Conservation (phyloP, 2,888 invertebrate species). For the Drosophila histrio region DNA sequence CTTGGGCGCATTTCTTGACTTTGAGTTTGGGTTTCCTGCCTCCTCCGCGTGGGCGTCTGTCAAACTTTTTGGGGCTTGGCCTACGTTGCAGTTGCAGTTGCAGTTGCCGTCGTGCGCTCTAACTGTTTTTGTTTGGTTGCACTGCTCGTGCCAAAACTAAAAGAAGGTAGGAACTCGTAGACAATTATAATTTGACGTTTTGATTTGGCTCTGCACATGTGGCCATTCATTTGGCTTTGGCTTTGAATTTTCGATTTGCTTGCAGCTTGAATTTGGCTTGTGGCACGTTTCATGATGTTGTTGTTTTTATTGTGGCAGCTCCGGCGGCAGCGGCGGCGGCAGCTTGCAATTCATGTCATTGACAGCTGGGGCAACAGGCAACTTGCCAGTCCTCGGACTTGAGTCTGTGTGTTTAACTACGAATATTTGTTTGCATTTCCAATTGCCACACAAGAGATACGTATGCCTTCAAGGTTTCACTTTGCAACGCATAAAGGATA, state of each 20-base stretch:
- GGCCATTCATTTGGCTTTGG: too few relatives aligned
- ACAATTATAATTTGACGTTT: conserved; percentile 81
- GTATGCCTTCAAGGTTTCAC: background rate
- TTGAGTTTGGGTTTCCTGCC: conserved; percentile 57
- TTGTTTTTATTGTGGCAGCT: conserved; percentile 10
- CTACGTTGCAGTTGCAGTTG: conserved; percentile 47
- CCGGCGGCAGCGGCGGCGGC: too few relatives aligned
- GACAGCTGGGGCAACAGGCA: conserved; percentile 64
- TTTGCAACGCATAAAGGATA: background rate
- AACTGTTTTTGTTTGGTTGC: conserved; percentile 32
- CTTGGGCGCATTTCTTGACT: conserved; percentile 79
- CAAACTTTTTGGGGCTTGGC: conserved; percentile 58
- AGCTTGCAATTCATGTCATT: conserved; percentile 72
- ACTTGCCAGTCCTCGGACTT: conserved; percentile 33
- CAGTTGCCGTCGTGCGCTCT: conserved; percentile 59
- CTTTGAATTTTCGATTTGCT: too few relatives aligned
- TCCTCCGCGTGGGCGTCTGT: conserved; percentile 53
- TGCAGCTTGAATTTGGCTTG: too few relatives aligned
- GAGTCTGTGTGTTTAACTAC: conserved; percentile 50
- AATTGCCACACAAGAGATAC: conserved; percentile 24
- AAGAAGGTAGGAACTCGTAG: conserved; percentile 58
- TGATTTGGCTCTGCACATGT: conserved; percentile 73
- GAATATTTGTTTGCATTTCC: conserved; percentile 55
- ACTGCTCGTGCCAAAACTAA: conserved; percentile 66
- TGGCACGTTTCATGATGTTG: conserved; percentile 23